Conservation (phyloP, 2,888 invertebrate genomes). For the Julus scanicus region DNA sequence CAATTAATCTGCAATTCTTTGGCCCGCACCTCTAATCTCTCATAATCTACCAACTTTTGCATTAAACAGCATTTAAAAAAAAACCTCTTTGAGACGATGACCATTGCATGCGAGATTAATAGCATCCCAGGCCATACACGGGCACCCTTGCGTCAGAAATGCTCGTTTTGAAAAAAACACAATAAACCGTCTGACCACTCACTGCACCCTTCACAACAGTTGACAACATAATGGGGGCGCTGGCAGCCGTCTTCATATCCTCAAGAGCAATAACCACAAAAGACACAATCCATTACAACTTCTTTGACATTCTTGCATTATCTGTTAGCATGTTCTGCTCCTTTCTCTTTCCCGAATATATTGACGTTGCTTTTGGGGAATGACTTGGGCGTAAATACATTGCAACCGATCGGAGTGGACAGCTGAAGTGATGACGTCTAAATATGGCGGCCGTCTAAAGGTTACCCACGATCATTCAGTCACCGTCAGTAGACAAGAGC, state of each 20-base stretch:
- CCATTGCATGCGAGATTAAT: constrained; percentile 36
- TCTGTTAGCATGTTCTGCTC: background rate
- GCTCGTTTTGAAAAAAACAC: constrained; percentile 33
- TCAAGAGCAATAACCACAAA: constrained; percentile 45
- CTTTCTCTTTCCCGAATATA: constrained; percentile 1
- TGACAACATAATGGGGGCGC: constrained; percentile 47
- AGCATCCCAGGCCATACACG: constrained; percentile 16
- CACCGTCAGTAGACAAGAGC: background rate
- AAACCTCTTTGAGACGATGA: constrained; percentile 34
- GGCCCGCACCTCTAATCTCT: constrained; percentile 43
- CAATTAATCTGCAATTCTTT: constrained; percentile 45
- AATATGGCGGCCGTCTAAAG: background rate
- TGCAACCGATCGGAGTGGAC: background rate
- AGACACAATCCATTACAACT: constrained; percentile 45
- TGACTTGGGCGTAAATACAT: background rate
- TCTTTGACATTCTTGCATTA: constrained; percentile 42
- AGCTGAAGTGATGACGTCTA: constrained; percentile 5
- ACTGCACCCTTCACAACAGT: constrained; percentile 37
- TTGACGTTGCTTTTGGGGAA: background rate
- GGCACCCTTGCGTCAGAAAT: constrained; percentile 37
- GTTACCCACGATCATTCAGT: background rate
- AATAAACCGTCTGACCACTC: constrained; percentile 45
- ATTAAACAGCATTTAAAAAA: constrained; percentile 43
- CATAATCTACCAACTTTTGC: constrained; percentile 43
- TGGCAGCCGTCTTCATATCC: constrained; percentile 42